Conservation (phyloP, 1,140 invertebrate genomes). For the Leptonema lineaticorne region DNA sequence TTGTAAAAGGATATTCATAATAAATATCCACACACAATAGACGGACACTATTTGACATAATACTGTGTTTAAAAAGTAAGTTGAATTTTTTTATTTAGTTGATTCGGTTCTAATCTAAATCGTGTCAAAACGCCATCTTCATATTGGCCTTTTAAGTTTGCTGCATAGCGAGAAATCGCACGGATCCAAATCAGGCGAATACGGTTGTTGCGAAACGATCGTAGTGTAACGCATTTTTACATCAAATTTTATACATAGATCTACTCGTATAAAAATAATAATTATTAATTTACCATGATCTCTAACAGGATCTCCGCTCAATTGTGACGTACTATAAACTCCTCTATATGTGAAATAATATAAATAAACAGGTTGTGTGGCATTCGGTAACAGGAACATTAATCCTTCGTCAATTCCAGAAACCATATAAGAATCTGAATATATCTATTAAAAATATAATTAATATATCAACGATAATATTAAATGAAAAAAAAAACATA, state of each 20-base stretch:
- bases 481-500: neutral
- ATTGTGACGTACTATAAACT: slow-evolving; percentile 32
- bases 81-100: too few species aligned
- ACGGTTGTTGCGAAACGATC: too few species aligned
- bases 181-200: too few species aligned
- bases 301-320: slow-evolving; percentile 33
- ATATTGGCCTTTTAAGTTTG: too few species aligned
- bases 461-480: neutral
- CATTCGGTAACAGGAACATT: slow-evolving; percentile 16
- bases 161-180: too few species aligned
- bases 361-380: slow-evolving; percentile 27
- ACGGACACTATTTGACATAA: too few species aligned
- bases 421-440: slow-evolving; percentile 33
- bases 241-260: neutral
- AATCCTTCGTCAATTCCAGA: slow-evolving; percentile 36
- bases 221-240: too few species aligned
- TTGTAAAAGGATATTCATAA: neutral
- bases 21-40: neutral
- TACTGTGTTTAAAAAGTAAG: too few species aligned
- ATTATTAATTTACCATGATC: slow-evolving; percentile 32
- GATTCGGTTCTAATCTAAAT: too few species aligned
- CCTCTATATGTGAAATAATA: slow-evolving; percentile 37
- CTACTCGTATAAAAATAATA: neutral
- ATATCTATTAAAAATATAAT: slow-evolving; percentile 30
- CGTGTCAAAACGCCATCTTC: too few species aligned